phyloP scores from a whole-genome alignment of 2,888 invertebrate species.

The Thera obeliscata region DNA sequence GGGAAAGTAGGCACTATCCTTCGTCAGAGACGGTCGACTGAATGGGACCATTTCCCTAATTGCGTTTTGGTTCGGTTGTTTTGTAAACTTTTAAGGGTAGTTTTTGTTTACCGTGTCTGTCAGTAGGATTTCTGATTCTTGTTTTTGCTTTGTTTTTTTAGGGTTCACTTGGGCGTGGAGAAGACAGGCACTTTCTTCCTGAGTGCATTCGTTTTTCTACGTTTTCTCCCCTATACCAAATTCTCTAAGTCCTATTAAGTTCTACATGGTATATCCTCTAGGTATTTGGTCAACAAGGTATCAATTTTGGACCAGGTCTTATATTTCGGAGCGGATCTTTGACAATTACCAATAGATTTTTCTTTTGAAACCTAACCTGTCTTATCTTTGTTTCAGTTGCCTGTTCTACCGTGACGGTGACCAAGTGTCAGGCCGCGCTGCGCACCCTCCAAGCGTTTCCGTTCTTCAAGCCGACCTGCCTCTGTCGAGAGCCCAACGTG shows the following conservation, averaged over 20 bases:
- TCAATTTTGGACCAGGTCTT: too few relatives aligned
- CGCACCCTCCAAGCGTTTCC: constrained; percentile 95
- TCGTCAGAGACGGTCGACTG: constrained; percentile 18
- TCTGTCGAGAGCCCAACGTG: constrained; percentile 95
- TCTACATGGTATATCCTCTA: too few relatives aligned
- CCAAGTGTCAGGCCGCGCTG: constrained; percentile 96
- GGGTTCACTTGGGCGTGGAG: too few relatives aligned
- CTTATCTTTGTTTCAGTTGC: constrained; percentile 86
- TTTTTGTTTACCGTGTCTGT: background rate
- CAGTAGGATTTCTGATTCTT: background rate
- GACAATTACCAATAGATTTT: too few relatives aligned
- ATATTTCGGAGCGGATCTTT: too few relatives aligned
- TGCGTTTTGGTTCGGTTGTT: constrained; percentile 10
- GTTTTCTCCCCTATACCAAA: too few relatives aligned
- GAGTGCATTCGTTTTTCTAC: too few relatives aligned
- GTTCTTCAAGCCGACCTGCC: constrained; percentile 96
- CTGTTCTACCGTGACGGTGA: constrained; percentile 96
- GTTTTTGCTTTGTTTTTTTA: background rate
- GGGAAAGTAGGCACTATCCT: constrained; percentile 25
- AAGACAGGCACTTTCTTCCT: background rate
- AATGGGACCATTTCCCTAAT: constrained; percentile 10
- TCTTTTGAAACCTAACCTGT: too few relatives aligned
- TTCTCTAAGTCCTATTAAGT: too few relatives aligned
- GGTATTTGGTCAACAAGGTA: too few relatives aligned
- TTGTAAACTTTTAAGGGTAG: constrained; percentile 15